Conservation (phyloP, 1,140 invertebrate genomes). For the Caerostris darwini region DNA sequence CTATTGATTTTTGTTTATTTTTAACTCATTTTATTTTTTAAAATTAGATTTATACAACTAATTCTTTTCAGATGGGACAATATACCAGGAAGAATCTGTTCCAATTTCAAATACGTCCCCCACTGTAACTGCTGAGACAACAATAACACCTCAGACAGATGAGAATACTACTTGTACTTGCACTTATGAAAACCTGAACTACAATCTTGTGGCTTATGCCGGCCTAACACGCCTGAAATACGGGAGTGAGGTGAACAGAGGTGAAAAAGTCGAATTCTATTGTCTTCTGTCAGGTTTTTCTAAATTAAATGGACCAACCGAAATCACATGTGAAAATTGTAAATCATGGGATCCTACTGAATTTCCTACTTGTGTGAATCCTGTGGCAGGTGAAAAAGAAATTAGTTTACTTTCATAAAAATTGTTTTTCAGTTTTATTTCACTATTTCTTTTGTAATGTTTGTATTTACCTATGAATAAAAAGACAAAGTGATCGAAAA, state of each 20-base stretch:
- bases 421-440: neutral
- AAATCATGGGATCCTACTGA: neutral
- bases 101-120: neutral
- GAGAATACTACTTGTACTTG: neutral
- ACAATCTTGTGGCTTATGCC: conserved; percentile 2
- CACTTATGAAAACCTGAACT: neutral
- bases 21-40: no score
- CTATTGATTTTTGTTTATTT: no score
- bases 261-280: neutral
- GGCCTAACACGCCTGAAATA: neutral
- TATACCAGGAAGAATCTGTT: neutral
- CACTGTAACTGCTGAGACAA: neutral
- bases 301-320: neutral
- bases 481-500: no score
- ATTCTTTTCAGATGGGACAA: neutral
- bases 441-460: neutral
- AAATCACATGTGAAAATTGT: conserved; percentile 10
- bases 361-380: neutral
- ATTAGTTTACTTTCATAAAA: neutral
- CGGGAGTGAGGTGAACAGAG: neutral
- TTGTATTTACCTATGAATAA: no score
- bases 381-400: neutral
- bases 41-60: neutral
- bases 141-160: neutral
- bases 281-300: neutral